These are phyloP conservation scores for Pterocles burchelli DNA, from an alignment of 2,113 vertebrate genomes.

Conservation along the genomic window DNA sequence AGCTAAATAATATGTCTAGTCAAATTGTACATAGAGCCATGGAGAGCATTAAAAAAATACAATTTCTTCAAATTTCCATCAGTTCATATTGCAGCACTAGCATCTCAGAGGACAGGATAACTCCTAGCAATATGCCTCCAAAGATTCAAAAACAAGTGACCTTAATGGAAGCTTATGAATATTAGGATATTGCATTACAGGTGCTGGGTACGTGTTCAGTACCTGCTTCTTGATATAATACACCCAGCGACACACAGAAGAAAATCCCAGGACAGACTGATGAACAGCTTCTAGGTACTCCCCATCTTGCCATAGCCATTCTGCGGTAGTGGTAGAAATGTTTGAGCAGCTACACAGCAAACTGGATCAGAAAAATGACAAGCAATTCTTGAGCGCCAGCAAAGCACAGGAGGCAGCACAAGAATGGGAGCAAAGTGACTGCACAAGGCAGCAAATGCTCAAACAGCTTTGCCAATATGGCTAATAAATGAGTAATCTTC, in stretches of 20 bases:
- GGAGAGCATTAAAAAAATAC: neutral
- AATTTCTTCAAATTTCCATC: neutral
- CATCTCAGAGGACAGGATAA: neutral
- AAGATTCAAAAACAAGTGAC: neutral
- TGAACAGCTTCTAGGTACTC: neutral
- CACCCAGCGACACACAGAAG: neutral
- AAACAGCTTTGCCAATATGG: neutral
- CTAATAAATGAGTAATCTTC: neutral
- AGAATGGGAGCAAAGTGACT: neutral
- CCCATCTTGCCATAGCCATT: neutral
- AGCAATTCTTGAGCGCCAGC: neutral
- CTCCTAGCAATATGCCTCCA: neutral
- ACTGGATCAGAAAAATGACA: neutral
- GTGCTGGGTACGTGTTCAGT: neutral
- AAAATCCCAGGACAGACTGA: neutral
- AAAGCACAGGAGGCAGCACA: neutral
- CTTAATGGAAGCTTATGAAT: neutral
- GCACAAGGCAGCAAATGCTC: neutral
- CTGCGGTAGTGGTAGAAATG: neutral
- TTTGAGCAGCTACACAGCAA: neutral
- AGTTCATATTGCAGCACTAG: neutral
- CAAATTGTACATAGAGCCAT: neutral
- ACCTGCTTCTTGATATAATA: neutral
- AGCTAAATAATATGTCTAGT: neutral
- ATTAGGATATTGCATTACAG: neutral